Evolutionary conservation across 1,140 invertebrate genomes (phyloP).

Genomic region (Pectinophora gossypiella): DNA sequence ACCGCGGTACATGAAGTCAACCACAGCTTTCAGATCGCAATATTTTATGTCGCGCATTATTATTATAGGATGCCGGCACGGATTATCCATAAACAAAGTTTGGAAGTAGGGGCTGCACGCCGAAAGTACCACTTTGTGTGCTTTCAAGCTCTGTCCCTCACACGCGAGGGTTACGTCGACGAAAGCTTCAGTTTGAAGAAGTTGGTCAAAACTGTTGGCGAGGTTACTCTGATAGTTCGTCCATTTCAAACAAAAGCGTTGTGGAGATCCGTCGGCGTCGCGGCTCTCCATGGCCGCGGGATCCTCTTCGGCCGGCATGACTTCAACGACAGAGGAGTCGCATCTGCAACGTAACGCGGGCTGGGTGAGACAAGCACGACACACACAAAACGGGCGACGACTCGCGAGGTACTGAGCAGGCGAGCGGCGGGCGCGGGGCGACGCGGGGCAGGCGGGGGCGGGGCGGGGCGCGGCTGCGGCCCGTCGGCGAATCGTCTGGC

Average conservation of each 20-base stretch:
- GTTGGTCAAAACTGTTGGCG: conserved; percentile 93
- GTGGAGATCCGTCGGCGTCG: conserved; percentile 57
- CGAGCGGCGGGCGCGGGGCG: conserved; percentile 16
- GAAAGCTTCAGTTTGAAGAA: conserved; percentile 92
- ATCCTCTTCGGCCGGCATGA: conserved; percentile 66
- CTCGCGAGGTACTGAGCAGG: conserved; percentile 58
- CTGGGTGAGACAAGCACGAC: conserved; percentile 24
- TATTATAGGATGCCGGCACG: conserved; percentile 93
- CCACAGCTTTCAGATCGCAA: conserved; percentile 89
- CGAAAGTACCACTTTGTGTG: conserved; percentile 94
- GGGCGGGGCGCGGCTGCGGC: conserved; percentile 33
- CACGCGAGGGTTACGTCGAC: conserved; percentile 95
- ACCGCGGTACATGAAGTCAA: conserved; percentile 96
- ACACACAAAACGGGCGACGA: conserved; percentile 41
- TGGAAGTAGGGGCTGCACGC: conserved; percentile 96
- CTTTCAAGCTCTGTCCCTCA: conserved; percentile 92
- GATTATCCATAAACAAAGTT: conserved; percentile 92
- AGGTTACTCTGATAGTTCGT: conserved; percentile 96
- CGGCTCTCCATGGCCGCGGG: conserved; percentile 60
- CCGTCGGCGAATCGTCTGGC: conserved; percentile 34
- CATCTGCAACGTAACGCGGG: conserved; percentile 55
- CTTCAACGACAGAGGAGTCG: conserved; percentile 42
- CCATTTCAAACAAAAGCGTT: conserved; percentile 91
- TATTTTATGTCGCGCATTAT: conserved; percentile 93
- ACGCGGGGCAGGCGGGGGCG: conserved; percentile 22